phyloP scores from a whole-genome alignment of 2,797 vertebrate species.

The Sebastes ruberrimus region DNA sequence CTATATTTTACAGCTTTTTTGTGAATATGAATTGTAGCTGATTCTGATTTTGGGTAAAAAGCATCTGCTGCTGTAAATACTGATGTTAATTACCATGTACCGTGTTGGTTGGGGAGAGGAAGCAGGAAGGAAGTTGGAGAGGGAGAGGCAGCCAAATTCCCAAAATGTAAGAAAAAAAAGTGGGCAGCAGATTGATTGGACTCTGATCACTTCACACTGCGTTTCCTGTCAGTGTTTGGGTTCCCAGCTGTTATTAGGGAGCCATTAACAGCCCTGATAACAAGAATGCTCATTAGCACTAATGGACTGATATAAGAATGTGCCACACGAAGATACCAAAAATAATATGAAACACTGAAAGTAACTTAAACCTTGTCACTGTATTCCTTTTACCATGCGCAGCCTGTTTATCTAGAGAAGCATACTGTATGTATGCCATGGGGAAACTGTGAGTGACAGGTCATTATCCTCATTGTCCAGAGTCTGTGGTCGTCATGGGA shows the following conservation, averaged over 20 bases:
- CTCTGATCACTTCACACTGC: constrained; percentile 4
- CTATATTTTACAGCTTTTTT: background rate
- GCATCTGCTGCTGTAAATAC: background rate
- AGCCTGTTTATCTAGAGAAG: background rate
- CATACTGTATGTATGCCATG: too few species aligned
- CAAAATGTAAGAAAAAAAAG: background rate
- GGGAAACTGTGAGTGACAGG: background rate
- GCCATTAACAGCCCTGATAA: constrained; percentile 12
- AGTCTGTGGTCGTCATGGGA: background rate
- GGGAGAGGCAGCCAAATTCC: background rate
- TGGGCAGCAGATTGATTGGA: background rate
- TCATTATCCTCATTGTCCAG: constrained; percentile 2
- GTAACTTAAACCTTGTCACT: background rate
- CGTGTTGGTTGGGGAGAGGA: constrained; percentile 14
- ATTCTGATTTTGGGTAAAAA: background rate
- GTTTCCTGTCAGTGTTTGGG: background rate
- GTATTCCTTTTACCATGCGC: background rate
- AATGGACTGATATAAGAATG: background rate
- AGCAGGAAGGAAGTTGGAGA: constrained; percentile 42
- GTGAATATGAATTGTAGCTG: background rate
- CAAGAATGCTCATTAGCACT: background rate
- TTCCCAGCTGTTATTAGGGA: background rate
- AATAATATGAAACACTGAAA: background rate
- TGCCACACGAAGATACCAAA: background rate
- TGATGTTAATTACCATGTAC: background rate